Evolutionary conservation across 2,888 invertebrate genomes (phyloP).

Genomic region (Volucella inflata): DNA sequence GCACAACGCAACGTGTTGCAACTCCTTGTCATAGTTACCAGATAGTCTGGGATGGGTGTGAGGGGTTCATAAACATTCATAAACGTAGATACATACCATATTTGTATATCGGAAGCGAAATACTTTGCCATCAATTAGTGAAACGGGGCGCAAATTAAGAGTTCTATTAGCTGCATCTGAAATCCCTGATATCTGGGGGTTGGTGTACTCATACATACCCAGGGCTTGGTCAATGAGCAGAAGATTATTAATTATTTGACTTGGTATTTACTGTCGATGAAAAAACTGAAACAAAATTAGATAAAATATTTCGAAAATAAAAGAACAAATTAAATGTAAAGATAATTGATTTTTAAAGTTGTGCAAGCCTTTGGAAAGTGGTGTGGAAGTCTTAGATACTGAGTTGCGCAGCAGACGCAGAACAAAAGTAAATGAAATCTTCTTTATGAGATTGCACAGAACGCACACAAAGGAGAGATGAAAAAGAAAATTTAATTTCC

Average conservation of each 20-base stretch:
- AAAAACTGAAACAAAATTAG: neutral
- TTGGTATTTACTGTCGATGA: neutral
- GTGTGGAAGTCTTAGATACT: neutral
- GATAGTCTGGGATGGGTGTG: no score
- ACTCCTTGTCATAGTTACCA: conserved; percentile 10
- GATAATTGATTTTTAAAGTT: conserved; percentile 35
- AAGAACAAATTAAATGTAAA: conserved; percentile 31
- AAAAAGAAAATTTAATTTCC: conserved; percentile 50
- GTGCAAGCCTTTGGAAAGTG: neutral
- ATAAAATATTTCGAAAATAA: conserved; percentile 4
- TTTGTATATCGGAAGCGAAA: conserved; percentile 54
- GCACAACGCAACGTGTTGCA: conserved; percentile 2
- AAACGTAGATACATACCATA: neutral
- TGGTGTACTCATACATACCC: conserved; percentile 28
- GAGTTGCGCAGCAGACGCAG: neutral
- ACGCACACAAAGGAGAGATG: neutral
- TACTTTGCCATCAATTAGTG: conserved; percentile 72
- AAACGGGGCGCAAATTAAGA: conserved; percentile 64
- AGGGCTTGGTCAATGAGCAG: conserved; percentile 31
- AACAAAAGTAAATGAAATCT: conserved; percentile 46
- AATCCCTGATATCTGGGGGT: neutral
- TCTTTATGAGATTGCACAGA: conserved; percentile 24
- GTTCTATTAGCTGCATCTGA: conserved; percentile 54
- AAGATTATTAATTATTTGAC: conserved; percentile 26
- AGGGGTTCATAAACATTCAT: no score